Base-by-base conservation (phyloP, 2,888 invertebrate species). In the Cybosia mesomella region DNA sequence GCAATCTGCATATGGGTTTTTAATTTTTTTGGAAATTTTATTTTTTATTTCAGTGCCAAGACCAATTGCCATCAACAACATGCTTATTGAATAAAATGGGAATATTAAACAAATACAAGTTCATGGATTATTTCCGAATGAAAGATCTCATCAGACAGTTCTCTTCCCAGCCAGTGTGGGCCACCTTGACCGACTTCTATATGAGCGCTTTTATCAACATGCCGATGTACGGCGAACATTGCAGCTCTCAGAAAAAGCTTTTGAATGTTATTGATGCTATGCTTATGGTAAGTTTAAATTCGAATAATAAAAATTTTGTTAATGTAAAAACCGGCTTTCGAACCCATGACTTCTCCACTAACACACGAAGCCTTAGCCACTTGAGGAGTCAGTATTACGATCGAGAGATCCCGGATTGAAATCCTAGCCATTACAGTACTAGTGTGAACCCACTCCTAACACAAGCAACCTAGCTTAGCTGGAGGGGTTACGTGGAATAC, bases 71-170 rank as follows among this genome's bases (percentile, higher is more conserved):
- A 0, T 82, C 92, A 0, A 88, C 92, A 0, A 82, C 77, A 0
- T 95, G 95, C 58, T 21, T 94, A 0, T 70, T 95, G 68, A 73
- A 73, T 2, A 91, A 91, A 72, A 93, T 94, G 92, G 89, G 85
- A 0, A 80, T 90, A 1, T 75, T 94, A 1, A 94, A 90, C 78
- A 90, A 89, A 72, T 95, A 93, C 75, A 86, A 85, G 0, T 94
- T 94, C 79, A 83, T 94, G 80, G 92, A 94, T 60, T 90, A 93
- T 72, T 94, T 94, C 81, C 88, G 85, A 70, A 92, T 92, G 91
- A 92, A 92, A 75, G 87, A 91, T 36, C 82, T 72, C 7, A 88
- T 94, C 32, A 85, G 89, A 0, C 68, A 80, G n/a, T 88, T 89
- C 61, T 82, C 84, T 0, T 55, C 62, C 0, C 70, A 86, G 28